A percentile compares a stretch with the other conserved stretches of the same genome.
phyloP scores from a whole-genome alignment of 23 tunicate species.

The Oikopleura albicans region DNA sequence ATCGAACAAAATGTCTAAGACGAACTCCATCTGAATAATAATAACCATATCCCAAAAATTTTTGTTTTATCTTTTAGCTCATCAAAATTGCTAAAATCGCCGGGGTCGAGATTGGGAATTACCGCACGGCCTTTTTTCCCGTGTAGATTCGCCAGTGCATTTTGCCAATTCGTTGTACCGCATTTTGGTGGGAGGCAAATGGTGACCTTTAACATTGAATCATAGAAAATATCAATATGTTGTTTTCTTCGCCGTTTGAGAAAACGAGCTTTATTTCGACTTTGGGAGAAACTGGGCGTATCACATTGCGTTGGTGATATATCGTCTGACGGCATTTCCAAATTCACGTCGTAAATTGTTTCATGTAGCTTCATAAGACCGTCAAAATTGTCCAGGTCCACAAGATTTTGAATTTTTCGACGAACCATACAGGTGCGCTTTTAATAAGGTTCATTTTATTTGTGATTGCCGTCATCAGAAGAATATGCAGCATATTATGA shows the following conservation, averaged over 20 bases:
- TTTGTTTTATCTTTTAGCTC: neutral
- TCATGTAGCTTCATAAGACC: neutral
- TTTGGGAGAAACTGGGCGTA: conserved; percentile 3
- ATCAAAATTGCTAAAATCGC: neutral
- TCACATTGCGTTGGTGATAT: neutral
- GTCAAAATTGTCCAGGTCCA: neutral
- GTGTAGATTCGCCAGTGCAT: neutral
- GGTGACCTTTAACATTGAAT: neutral
- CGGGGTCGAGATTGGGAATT: neutral
- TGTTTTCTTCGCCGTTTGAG: neutral
- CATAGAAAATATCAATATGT: neutral
- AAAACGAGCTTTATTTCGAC: neutral
- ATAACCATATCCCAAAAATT: neutral
- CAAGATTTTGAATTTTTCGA: conserved; percentile 7
- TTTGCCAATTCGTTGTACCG: conserved; percentile 16
- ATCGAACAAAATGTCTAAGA: no score
- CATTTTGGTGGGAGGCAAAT: conserved; percentile 16
- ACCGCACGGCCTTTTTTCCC: neutral
- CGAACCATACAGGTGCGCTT: neutral
- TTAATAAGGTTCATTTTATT: neutral
- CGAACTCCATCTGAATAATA: no score
- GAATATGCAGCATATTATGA: no score
- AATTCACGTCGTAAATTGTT: neutral
- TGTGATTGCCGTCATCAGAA: no score
- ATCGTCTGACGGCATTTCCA: neutral